Base-by-base conservation (phyloP, 2,797 vertebrate genomes). In the Rhinatrema bivittatum region DNA sequence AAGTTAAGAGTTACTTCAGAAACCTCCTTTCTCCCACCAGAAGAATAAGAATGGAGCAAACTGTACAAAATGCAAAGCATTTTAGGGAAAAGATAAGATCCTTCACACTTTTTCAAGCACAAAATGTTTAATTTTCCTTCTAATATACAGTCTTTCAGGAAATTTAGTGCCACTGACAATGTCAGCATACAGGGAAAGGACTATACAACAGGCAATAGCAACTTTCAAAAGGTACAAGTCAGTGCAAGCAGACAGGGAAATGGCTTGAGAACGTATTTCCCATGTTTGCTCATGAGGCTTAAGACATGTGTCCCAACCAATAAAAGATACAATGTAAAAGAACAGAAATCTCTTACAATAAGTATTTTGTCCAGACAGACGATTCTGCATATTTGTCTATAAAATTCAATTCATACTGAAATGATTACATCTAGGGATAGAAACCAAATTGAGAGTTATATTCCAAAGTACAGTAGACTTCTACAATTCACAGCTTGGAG, bases 91-190 rank as follows among this genome's bases (percentile, higher is more conserved):
- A 74, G 49, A 68, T 53, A 53, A 50, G 35, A 59, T 58, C 55
- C 62, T 63, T 60, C 62, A 76, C 71, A 70, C 55, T 16, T 64
- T 62, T 80, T 91, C 87, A 88, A 91, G 89, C 89, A 94, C 85
- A 92, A 95, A 91, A 87, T 84, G 79, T 94, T 92, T 91, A 94
- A 96, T 97, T 89, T 84, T 86, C 60, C 78, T 84, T 84, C 86
- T 76, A 75, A 81, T 77, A 86, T 87, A 94, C 85, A 91, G 54
- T 87, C 69, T 88, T 70, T 78, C 10, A 64, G 84, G 85, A 74
- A n/a, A 60, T 73, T 76, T 79, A 82, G 76, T 87, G 85, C 83
- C 85, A 79, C 68, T 76, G 79, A 72, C 84, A 69, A 67, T 60
- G 62, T 78, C 81, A 78, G 68, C 66, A 63, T 79, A 81, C 76